Evolutionary conservation across 1,140 invertebrate genomes (phyloP).

Genomic region (Trichonephila clavipes): DNA sequence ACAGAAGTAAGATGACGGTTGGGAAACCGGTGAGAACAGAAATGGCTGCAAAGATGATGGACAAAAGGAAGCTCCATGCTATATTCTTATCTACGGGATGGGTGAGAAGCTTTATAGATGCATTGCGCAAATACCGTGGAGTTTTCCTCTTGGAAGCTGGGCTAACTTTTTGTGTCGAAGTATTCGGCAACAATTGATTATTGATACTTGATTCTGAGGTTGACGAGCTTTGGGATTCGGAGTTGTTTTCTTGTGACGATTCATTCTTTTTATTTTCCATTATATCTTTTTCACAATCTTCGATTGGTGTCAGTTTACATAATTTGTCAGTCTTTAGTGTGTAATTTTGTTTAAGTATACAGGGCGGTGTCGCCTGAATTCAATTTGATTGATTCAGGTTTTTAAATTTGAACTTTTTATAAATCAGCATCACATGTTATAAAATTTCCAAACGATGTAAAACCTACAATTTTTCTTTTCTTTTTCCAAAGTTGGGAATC

Average conservation of each 20-base stretch:
- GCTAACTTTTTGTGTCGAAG: not conserved
- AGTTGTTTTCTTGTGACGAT: not conserved
- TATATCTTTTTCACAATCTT: not conserved
- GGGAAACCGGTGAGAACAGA: constrained; percentile 80
- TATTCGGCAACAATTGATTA: constrained; percentile 12
- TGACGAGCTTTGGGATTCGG: constrained; percentile 9
- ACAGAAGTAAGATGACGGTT: constrained; percentile 78
- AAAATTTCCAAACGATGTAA: not conserved
- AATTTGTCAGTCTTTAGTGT: too few relatives aligned
- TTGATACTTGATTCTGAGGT: constrained; percentile 17
- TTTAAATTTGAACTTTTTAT: not conserved
- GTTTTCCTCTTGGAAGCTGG: not conserved
- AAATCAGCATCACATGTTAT: not conserved
- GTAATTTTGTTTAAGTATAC: too few relatives aligned
- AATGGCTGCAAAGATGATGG: constrained; percentile 80
- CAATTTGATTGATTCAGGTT: not conserved
- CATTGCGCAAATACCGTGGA: constrained; percentile 64
- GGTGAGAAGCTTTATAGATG: constrained; percentile 72
- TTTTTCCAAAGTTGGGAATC: not conserved
- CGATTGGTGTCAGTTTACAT: not conserved
- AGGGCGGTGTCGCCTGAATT: not conserved
- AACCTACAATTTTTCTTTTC: not conserved
- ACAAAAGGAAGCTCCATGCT: constrained; percentile 80
- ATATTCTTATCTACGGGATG: constrained; percentile 82
- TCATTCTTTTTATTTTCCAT: constrained; percentile 56